Base-by-base conservation (phyloP, 2,113 vertebrate species). In the Tursiops truncatus region DNA sequence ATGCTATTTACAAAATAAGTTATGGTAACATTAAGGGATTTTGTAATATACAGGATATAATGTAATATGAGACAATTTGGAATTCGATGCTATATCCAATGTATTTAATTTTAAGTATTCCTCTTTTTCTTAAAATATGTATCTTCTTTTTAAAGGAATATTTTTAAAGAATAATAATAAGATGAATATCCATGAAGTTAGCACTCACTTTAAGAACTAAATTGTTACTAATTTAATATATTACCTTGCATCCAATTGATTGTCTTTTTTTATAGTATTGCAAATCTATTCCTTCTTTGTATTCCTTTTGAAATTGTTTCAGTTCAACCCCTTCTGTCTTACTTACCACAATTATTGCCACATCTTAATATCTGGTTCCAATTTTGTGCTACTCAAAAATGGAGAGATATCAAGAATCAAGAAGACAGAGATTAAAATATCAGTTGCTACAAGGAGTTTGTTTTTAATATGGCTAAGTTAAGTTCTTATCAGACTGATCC, bases 301-400 rank as follows among this genome's bases (percentile, higher is more conserved):
- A 36, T 53, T 82, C 33, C 31, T 91, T 71, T 80, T 58, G 63
- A 67, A n/a, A 80, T 44, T 28, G 6, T 31, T 77, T 21, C 33
- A 38, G 10, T 62, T 82, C 33, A 77, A 5, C 68, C 13, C 44
- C 36, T 68, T 60, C 62, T 71, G 5, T 38, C 8, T 81, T 62
- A 67, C 10, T 85, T 68, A 73, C 6, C 20, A 25, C 13, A 60
- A 93, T 60, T 50, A 50, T 44, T 81, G 23, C 36, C 65, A 74
- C 53, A 63, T 70, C 33, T 76, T 92, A 77, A 68, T 63, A 94
- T 77, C 47, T 95, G 18, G 7, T 82, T 96, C 44, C n/a, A 86
- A 85, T 91, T 92, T 86, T 87, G 50, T 62, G 25, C 14, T 85
- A 21, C 41, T 95, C 23, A n/a, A 44, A 65, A 91, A 18, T 47